Evolutionary conservation across 2,113 vertebrate species (phyloP), one percentile per base, ranked within the genome.

Genomic region (Corvus hawaiiensis): DNA sequence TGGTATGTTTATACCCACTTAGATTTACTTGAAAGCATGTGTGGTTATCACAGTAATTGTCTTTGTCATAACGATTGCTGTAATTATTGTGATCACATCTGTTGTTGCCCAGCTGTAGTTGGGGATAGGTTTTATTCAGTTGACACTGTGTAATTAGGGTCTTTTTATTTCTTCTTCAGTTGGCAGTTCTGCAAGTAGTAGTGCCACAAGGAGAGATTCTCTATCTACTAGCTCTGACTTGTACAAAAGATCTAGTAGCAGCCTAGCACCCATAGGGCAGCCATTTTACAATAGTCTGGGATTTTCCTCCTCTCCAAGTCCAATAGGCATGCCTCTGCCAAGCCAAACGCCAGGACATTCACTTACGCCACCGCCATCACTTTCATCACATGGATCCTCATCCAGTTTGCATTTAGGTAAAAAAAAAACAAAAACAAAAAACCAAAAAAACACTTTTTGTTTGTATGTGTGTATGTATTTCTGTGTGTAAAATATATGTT

Each of bases 271-370:
- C 97, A 99, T 99, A 96, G 99, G 99, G 87, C 99, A 99, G 97
- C 99, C 99, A 88, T 99, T 99, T 98, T 99, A 99, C 98, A 99
- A 99, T 98, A 99, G 99, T 98, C 98, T 99, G 98, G 99, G 99
- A 98, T 99, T 99, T 98, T 99, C 99, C 96, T 99, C 99, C 97
- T 99, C 99, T 97, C 99, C 99, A 97, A 99, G 99, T 98, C 99
- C 99, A 97, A 99, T 99, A 97, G 99, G 99, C 98, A 99, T 99
- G 98, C 98, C 98, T 98, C 98, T 98, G 97, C 98, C 98, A 98
- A 99, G 98, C 97, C 99, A 99, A 97, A 99, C 99, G 93, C 99
- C 99, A 83, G 98, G 99, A 97, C 99, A 99, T 98, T 99, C 99
- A 97, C 98, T 99, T 97, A 99, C 99, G 97, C 99, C 99, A 97